Evolutionary conservation across 2,888 invertebrate species (phyloP).

Genomic region (Aspidiotus rigidus): DNA sequence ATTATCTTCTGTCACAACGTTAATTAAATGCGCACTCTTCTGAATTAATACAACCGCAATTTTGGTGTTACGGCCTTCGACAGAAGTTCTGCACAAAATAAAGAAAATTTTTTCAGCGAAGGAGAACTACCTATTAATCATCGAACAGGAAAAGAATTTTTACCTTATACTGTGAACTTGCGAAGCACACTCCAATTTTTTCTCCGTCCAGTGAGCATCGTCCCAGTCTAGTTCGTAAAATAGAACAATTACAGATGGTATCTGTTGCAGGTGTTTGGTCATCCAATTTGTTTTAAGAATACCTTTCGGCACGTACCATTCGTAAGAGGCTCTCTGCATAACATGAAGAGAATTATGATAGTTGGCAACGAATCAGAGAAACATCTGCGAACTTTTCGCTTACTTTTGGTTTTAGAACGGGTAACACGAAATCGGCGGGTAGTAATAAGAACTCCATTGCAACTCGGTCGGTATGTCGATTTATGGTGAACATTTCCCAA

Average conservation of each 20-base stretch:
- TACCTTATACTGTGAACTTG: conserved; percentile 69
- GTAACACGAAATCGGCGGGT: conserved; percentile 74
- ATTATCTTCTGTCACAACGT: conserved; percentile 70
- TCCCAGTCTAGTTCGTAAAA: conserved; percentile 98
- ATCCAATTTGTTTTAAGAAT: conserved; percentile 93
- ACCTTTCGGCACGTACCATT: conserved; percentile 91
- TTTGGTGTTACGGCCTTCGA: conserved; percentile 63
- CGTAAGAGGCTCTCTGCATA: conserved; percentile 63
- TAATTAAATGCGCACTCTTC: conserved; percentile 57
- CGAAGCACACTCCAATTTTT: conserved; percentile 85
- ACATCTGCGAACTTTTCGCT: neutral
- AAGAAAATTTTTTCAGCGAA: neutral
- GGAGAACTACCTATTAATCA: neutral
- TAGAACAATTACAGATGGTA: conserved; percentile 87
- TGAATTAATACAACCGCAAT: conserved; percentile 86
- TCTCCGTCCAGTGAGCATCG: conserved; percentile 87
- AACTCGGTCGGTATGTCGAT: conserved; percentile 69
- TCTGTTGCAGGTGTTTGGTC: conserved; percentile 75
- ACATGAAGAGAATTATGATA: conserved; percentile 15
- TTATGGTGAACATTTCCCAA: conserved; percentile 85
- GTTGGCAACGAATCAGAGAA: neutral
- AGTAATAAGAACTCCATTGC: conserved; percentile 76
- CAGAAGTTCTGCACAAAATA: conserved; percentile 50
- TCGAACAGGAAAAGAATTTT: conserved; percentile 1
- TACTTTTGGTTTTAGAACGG: conserved; percentile 66